Evolutionary conservation across 2,113 vertebrate species (phyloP), one percentile per base, ranked within the genome.

Genomic region (Mesitornis unicolor): DNA sequence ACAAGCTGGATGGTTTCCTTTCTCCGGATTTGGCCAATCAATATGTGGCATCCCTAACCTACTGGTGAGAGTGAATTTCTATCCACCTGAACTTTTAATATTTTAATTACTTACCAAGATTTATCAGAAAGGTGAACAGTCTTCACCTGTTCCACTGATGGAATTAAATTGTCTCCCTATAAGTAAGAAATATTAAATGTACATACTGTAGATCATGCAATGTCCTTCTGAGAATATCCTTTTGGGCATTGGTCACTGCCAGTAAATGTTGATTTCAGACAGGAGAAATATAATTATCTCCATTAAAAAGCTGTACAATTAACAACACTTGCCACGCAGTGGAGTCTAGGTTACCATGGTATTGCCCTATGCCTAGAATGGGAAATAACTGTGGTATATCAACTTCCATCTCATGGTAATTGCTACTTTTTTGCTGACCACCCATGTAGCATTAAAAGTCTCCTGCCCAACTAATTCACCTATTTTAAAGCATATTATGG

Each of bases 381-480:
- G 81, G 70, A 95, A 95, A 87, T 96, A 94, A 84, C 87, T 81
- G 83, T 75, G 80, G 67, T 76, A 69, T 87, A 95, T 93, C 61
- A 82, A 65, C 94, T 95, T 94, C 65, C n/a, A 5, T 89, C 77
- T 91, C 94, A 91, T 79, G 74, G 84, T 96, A 96, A 96, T 97
- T 96, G 77, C 84, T 95, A 61, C 84, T 85, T 96, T 97, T 95
- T 91, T 94, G 79, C 87, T 96, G 93, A 85, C 93, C 89, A 79
- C 91, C 89, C 45, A 64, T 56, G 50, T 87, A 73, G 89, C 70
- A 84, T 94, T 94, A 95, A 95, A 96, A 94, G 77, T 95, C 91
- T 93, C 94, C 94, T 93, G 61, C 77, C 86, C 89, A 78, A 94
- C 87, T 95, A 96, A 96, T 97, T 96, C 91, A 91, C 84, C 77